Base-by-base conservation (phyloP, 2,113 vertebrate species). In the Xerus inauris region DNA sequence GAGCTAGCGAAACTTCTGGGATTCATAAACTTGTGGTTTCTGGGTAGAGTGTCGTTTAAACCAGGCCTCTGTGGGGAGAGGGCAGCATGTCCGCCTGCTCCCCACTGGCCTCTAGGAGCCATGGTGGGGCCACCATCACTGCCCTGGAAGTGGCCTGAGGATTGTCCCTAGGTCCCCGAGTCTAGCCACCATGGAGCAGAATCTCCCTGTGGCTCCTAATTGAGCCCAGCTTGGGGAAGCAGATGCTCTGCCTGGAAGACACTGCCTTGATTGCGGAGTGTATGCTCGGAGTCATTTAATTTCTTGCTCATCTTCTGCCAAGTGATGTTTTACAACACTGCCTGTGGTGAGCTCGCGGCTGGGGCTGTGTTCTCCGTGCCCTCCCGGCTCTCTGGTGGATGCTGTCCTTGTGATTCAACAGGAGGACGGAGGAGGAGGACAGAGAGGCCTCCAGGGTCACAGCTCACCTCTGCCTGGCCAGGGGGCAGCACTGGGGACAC, bases 11-110 rank as follows among this genome's bases (percentile, higher is more conserved):
- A 98, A 98, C 98, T 98, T 98, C 98, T 99, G 97, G 98, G 98
- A 98, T 98, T 98, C 98, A 98, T 98, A 99, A 99, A 98, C 98
- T 94, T 98, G 98, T 95, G 98, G 98, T 98, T 98, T 99, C 98
- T 94, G 97, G 98, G 98, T 98, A 98, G 98, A 98, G 98, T 97
- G 98, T 96, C 97, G 90, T 98, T 97, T 98, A 97, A 98, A 97
- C 97, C 97, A 93, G 96, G 98, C 96, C 97, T 98, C 84, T 17
- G 82, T 85, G 94, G 96, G 94, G 97, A 94, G 94, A 97, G 98
- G 96, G 96, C 90, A 94, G 22, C 47, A 17, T 2, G 22, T 64
- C 49, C 89, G 13, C 51, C 64, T 54, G 20, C 62, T 82, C 51
- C 42, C 45, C 2, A 0, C 5, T 8, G 9, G 24, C 65, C 76